These are phyloP conservation scores for Micrasema minimum DNA, from an alignment of 1,140 invertebrate genomes.

Conservation along the genomic window DNA sequence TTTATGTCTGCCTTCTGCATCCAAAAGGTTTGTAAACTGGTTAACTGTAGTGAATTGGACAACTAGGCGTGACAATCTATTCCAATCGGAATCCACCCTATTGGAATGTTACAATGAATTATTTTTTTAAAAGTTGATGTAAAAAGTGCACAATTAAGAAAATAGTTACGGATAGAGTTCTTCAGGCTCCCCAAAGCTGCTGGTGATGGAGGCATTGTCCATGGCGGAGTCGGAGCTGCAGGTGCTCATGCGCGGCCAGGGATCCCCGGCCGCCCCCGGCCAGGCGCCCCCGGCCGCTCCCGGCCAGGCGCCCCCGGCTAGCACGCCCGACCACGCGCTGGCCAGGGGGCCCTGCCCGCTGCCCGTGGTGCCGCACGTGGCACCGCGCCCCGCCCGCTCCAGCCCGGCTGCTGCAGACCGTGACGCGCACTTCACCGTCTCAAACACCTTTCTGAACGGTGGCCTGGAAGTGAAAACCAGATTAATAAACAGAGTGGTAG, in stretches of 20 bases:
- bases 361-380: constrained; percentile 21
- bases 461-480: constrained; percentile 67
- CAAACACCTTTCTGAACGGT: constrained; percentile 83
- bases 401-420: constrained; percentile 67
- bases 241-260: constrained; percentile 66
- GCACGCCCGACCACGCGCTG: constrained; percentile 52
- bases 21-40: too few species aligned
- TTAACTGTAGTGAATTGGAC: too few species aligned
- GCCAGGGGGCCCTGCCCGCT: constrained; percentile 5
- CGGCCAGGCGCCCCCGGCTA: constrained; percentile 56
- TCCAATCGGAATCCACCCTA: too few species aligned
- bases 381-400: constrained; percentile 41
- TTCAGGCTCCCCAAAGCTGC: constrained; percentile 70
- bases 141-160: too few species aligned
- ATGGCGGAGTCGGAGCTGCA: constrained; percentile 62
- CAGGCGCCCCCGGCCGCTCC: constrained; percentile 58
- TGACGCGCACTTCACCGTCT: constrained; percentile 82
- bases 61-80: too few species aligned
- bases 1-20: too few species aligned
- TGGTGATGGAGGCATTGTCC: constrained; percentile 62
- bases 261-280: constrained; percentile 58
- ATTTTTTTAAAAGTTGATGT: too few species aligned
- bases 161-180: constrained; percentile 74
- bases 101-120: too few species aligned
- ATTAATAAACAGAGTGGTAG: too few species aligned